Evolutionary conservation across 2,888 invertebrate genomes (phyloP).

Genomic region (Brachylomia viminalis): DNA sequence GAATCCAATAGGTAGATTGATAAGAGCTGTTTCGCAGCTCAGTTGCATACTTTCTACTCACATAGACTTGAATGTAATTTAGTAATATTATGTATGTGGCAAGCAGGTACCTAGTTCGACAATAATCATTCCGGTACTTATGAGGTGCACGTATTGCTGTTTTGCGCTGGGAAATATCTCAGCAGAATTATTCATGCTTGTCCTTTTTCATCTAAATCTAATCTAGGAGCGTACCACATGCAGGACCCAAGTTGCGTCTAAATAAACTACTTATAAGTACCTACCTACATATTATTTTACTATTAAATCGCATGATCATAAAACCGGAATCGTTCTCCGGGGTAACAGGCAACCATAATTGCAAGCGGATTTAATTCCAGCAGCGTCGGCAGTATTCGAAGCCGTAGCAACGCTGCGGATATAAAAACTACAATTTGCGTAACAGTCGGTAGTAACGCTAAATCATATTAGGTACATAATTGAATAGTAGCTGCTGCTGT

Average conservation of each 20-base stretch:
- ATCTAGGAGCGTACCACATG: not conserved
- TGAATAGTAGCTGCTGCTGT: slow-evolving; percentile 13
- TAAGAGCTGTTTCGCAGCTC: not conserved
- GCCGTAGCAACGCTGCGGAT: slow-evolving; percentile 42
- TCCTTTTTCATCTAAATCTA: not conserved
- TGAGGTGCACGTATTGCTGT: not conserved
- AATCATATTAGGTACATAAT: slow-evolving; percentile 39
- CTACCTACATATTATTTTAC: not conserved
- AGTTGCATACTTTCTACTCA: not conserved
- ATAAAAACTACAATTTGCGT: slow-evolving; percentile 59
- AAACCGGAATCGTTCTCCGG: slow-evolving; percentile 19
- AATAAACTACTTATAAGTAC: slow-evolving; percentile 3
- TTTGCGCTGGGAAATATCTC: not conserved
- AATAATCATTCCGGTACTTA: not conserved
- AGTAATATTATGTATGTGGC: no score
- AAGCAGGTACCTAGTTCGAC: not conserved
- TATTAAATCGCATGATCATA: not conserved
- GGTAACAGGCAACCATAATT: slow-evolving; percentile 57
- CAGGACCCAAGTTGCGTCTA: not conserved
- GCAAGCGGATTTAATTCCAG: slow-evolving; percentile 61
- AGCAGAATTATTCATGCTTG: not conserved
- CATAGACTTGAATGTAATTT: not conserved
- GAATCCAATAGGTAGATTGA: not conserved
- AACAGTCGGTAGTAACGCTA: slow-evolving; percentile 28
- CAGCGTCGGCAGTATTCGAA: slow-evolving; percentile 46